Conservation (phyloP, 2,888 invertebrate species). For the Villa cingulata region DNA sequence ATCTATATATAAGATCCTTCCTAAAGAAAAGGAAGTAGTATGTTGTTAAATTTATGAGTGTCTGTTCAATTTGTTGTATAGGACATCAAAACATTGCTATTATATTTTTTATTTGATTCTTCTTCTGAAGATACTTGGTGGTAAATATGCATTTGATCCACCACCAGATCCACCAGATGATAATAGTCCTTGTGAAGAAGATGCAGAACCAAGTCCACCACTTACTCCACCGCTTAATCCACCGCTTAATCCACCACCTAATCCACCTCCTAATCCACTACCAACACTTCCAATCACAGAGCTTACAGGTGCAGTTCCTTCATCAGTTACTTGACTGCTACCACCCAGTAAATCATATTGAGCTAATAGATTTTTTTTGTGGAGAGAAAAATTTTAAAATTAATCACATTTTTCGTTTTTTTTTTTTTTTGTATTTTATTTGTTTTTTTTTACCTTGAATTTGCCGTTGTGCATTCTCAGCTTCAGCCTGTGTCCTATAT, state of each 20-base stretch:
- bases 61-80: no score
- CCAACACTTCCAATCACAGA: conserved; percentile 3
- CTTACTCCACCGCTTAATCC: background rate
- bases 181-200: background rate
- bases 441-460: conserved; percentile 9
- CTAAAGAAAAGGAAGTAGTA: no score
- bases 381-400: no score
- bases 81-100: no score
- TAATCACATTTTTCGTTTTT: no score
- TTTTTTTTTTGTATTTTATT: no score
- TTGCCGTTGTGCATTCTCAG: conserved; percentile 11
- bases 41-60: no score
- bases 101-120: background rate
- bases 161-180: background rate
- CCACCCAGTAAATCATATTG: conserved; percentile 11
- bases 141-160: background rate
- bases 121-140: background rate
- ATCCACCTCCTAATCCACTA: background rate
- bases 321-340: conserved; percentile 1
- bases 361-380: no score
- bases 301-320: conserved; percentile 6
- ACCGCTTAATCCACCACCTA: background rate
- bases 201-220: background rate
- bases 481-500: conserved; percentile 14
- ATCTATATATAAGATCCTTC: no score